Base-by-base conservation (phyloP, 2,113 vertebrate species). In the Odontophorus gujanensis region DNA sequence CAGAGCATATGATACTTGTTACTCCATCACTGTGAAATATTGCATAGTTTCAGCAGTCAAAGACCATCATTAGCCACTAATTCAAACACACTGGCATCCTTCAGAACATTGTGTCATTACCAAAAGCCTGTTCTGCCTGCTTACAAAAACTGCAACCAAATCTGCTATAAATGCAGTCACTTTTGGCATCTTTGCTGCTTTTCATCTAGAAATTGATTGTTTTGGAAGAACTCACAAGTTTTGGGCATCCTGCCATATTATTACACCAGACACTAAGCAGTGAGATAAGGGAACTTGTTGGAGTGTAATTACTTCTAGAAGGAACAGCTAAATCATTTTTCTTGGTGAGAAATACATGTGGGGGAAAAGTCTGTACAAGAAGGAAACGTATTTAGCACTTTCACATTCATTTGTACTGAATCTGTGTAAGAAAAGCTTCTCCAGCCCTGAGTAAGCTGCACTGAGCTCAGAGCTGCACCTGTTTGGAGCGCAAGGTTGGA, bases 21-120 rank as follows among this genome's bases (percentile, higher is more conserved):
- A 83, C 79, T 86, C 75, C 45, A 92, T 85, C 94, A 58, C 57
- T 84, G 30, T 79, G 87, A 96, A 96, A 96, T 90, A 89, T 3
- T 81, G 90, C 71, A 43, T 72, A 86, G 75, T 69, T 92, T 92
- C 89, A 95, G 81, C 79, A 87, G 87, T 63, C 77, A 88, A 96
- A 88, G 94, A 95, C 51, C 45, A 53, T 12, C 55, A 58, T 93
- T 85, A 87, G 71, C 82, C 76, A 89, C 86, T 95, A 93, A 78
- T 77, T 95, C 69, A 75, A 94, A 95, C 61, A 67, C 9, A 38
- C 42, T 83, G 81, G 47, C 57, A 91, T 74, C 72, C 87, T 55
- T 69, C 42, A 81, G 65, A 57, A 51, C 51, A 62, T 4, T 40
- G 12, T 65, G 77, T 73, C 68, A 38, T 40, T 68, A 92, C 24